phyloP scores from a whole-genome alignment of 2,888 invertebrate genomes.

The Geotrupes spiniger region DNA sequence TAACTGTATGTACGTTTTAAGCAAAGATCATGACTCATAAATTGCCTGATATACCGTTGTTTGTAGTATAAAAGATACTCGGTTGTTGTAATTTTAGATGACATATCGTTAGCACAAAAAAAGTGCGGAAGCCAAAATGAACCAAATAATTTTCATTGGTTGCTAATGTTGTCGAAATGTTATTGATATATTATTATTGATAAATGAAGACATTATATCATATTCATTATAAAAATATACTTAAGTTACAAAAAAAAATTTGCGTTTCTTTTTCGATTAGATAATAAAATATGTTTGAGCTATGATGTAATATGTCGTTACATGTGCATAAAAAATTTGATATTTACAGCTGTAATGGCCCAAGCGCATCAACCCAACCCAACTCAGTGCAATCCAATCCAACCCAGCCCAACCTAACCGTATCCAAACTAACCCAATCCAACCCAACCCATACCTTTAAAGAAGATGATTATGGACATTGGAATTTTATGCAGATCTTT shows the following conservation, averaged over 20 bases:
- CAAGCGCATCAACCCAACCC: too few species aligned
- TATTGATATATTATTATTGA: conserved; percentile 16
- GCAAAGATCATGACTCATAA: not conserved
- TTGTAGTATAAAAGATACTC: conserved; percentile 8
- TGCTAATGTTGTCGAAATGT: conserved; percentile 33
- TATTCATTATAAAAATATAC: conserved; percentile 33
- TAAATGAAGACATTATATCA: conserved; percentile 29
- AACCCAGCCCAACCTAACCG: too few species aligned
- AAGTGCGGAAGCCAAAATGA: conserved; percentile 34
- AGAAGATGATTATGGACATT: too few species aligned
- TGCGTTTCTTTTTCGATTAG: too few species aligned
- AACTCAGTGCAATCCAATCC: too few species aligned
- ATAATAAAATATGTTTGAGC: too few species aligned
- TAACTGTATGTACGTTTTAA: conserved; percentile 1
- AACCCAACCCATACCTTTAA: too few species aligned
- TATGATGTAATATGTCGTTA: too few species aligned
- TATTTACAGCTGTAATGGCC: too few species aligned
- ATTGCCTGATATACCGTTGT: conserved; percentile 7
- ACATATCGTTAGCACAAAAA: conserved; percentile 38
- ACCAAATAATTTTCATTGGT: conserved; percentile 33
- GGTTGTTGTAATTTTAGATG: conserved; percentile 26
- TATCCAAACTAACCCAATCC: too few species aligned
- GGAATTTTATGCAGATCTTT: too few species aligned
- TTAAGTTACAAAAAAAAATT: conserved; percentile 29
- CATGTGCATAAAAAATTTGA: too few species aligned